Base-by-base conservation (phyloP, 2,797 vertebrate genomes). In the Acipenser oxyrinchus region DNA sequence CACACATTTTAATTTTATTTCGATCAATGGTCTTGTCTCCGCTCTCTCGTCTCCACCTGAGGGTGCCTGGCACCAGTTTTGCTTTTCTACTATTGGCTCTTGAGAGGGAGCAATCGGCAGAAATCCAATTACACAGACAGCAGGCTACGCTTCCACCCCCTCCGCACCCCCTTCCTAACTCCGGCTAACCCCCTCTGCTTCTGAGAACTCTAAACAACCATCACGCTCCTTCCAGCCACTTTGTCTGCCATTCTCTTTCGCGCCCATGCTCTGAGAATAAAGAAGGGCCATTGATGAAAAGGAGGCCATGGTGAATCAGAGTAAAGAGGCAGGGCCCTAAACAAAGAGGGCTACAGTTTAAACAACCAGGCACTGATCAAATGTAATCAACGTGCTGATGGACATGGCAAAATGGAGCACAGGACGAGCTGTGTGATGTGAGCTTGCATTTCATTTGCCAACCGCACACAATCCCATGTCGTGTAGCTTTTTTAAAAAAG, bases 91-190 rank as follows among this genome's bases (percentile, higher is more conserved):
- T 69, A 66, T 62, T 53, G 64, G 61, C 69, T 23, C 48, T 37
- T 23, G 66, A 55, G 63, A 53, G 71, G 63, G 68, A 70, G 6
- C 59, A 61, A 7, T 11, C 73, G 74, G 71, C 76, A 87, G 81
- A 87, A 92, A 92, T 88, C 88, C 83, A 91, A 88, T 84, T 88
- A 89, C 2, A 18, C 70, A 65, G 79, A 90, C 84, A 85, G 87
- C 76, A 76, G 80, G 84, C 68, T 77, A 76, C 69, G 80, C 69
- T 68, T 61, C 8, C 70, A 12, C 51, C 23, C 63, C 79, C 75
- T 65, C 73, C 12, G 59, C n/a, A 48, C 59, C 59, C 65, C 62
- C 23, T 37, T 37, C 23, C 23, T 37, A 70, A 62, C 69, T 65
- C 76, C 70, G 79, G 70, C 78, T 81, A 80, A 82, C 81, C 71